These are phyloP conservation scores for Percopsis transmontana DNA, from an alignment of 2,113 vertebrate genomes.

Conservation along the genomic window DNA sequence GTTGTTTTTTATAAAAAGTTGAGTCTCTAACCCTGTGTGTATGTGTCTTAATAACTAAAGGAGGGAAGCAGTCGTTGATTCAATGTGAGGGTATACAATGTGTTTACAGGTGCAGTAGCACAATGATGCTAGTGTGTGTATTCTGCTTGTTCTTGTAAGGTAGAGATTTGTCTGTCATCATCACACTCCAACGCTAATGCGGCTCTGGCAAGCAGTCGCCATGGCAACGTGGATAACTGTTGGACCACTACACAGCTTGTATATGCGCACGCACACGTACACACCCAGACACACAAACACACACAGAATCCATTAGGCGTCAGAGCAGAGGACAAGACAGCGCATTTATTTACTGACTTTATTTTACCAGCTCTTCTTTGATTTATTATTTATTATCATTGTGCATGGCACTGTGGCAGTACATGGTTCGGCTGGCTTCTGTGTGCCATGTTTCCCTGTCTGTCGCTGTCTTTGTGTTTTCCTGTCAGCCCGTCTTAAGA, in stretches of 20 bases:
- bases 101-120: constrained; percentile 8
- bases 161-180: constrained; percentile 57
- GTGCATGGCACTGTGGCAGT: constrained; percentile 51
- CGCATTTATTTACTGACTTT: constrained; percentile 73
- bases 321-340: constrained; percentile 57
- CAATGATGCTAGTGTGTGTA: constrained; percentile 2
- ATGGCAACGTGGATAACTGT: constrained; percentile 58
- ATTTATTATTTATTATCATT: constrained; percentile 74
- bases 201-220: constrained; percentile 61
- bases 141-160: constrained; percentile 30
- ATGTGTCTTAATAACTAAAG: not conserved
- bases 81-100: not conserved
- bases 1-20: not conserved
- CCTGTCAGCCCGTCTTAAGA: constrained; percentile 26
- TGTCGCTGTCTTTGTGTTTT: constrained; percentile 31
- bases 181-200: constrained; percentile 53
- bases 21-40: constrained; percentile 3
- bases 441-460: constrained; percentile 38
- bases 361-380: constrained; percentile 63
- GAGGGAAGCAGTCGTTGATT: not conserved
- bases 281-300: constrained; percentile 2
- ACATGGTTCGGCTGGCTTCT: constrained; percentile 43
- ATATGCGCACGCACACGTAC: constrained; percentile 2
- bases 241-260: constrained; percentile 33
- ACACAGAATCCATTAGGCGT: constrained; percentile 62